phyloP scores from a whole-genome alignment of 2,888 invertebrate genomes.

The Ramazzottius varieornatus region DNA sequence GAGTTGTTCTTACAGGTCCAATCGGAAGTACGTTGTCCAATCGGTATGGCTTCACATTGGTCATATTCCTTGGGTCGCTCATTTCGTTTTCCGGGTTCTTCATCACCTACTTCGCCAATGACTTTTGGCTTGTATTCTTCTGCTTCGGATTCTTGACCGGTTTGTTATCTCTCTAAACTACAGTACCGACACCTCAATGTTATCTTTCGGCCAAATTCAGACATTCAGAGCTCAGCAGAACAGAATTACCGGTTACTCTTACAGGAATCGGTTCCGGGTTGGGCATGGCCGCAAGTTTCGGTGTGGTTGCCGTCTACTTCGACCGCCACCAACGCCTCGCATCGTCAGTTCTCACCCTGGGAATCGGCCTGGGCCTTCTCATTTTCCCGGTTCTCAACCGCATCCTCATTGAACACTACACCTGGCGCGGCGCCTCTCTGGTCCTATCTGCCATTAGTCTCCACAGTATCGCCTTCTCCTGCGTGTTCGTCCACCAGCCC shows the following conservation, averaged over 20 bases:
- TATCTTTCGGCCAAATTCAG: too few relatives aligned
- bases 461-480: background rate
- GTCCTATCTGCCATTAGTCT: background rate
- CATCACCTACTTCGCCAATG: background rate
- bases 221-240: too few relatives aligned
- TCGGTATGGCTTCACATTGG: background rate
- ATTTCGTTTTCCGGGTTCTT: background rate
- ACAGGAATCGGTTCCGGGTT: background rate
- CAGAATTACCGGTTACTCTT: too few relatives aligned
- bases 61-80: background rate
- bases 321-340: background rate
- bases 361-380: background rate
- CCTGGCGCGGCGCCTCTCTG: background rate
- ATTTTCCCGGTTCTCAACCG: background rate
- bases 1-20: background rate
- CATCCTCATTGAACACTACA: background rate
- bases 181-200: too few relatives aligned
- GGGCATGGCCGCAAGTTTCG: background rate
- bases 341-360: background rate
- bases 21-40: background rate
- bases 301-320: background rate
- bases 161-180: too few relatives aligned
- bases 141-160: background rate
- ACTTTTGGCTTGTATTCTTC: background rate
- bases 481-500: background rate